Percentiles rank a stretch among this genome's conserved stretches.
These are phyloP conservation scores for Clarias platycephalus DNA, from an alignment of 2,797 vertebrate genomes.

Conservation along the genomic window DNA sequence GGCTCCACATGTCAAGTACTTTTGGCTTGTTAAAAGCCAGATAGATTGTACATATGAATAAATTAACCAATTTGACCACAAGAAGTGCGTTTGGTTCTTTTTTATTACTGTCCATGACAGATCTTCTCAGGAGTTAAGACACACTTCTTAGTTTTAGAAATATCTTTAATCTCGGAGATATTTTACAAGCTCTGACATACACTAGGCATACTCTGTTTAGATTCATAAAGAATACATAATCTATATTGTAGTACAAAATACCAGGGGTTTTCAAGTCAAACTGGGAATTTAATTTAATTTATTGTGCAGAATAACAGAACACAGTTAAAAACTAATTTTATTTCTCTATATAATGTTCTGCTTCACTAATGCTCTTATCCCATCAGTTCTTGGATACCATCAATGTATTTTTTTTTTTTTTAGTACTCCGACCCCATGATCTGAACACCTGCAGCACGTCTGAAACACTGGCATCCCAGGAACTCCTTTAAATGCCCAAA, in stretches of 20 bases:
- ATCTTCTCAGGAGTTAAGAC: background rate
- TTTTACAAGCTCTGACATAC: background rate
- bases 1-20: conserved; percentile 33
- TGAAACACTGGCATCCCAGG: too few relatives aligned
- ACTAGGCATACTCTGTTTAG: background rate
- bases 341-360: too few relatives aligned
- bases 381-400: too few relatives aligned
- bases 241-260: background rate
- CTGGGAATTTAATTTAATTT: too few relatives aligned
- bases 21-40: conserved; percentile 44
- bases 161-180: background rate
- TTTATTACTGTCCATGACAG: background rate
- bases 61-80: conserved; percentile 34
- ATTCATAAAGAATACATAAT: background rate
- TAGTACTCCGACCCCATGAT: too few relatives aligned
- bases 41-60: conserved; percentile 47
- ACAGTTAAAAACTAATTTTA: too few relatives aligned
- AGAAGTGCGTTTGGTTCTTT: background rate
- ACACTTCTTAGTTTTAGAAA: background rate
- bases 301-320: too few relatives aligned
- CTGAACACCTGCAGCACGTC: too few relatives aligned
- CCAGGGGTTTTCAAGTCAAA: too few relatives aligned
- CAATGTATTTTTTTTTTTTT: too few relatives aligned
- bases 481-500: too few relatives aligned
- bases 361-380: too few relatives aligned